These are phyloP conservation scores for Cairina moschata DNA, from an alignment of 2,113 vertebrate species.

Conservation along the genomic window DNA sequence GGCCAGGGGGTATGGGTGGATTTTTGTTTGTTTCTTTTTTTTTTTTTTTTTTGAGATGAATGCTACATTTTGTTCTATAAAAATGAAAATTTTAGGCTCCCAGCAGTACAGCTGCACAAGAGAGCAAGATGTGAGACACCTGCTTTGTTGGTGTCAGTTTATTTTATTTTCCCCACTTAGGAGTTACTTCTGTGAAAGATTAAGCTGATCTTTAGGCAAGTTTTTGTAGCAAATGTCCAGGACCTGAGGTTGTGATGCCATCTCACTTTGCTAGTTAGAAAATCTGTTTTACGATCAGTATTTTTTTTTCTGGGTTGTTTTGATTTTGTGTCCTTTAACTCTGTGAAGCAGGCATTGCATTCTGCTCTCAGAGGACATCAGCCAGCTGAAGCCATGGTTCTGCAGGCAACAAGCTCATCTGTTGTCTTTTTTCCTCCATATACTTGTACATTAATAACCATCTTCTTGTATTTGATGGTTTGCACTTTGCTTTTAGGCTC, in stretches of 20 bases:
- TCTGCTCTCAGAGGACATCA: neutral
- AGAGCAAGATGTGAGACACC: neutral
- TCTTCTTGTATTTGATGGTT: neutral
- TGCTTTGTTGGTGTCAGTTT: neutral
- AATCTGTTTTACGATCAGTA: neutral
- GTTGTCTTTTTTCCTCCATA: neutral
- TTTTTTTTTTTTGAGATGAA: neutral
- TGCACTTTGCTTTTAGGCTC: neutral
- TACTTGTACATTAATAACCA: neutral
- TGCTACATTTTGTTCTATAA: neutral
- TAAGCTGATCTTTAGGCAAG: neutral
- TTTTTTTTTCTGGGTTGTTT: neutral
- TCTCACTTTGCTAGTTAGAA: neutral
- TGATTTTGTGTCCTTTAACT: neutral
- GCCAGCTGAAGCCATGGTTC: neutral
- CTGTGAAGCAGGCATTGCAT: neutral
- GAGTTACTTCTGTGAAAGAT: neutral
- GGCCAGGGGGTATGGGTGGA: rapidly evolving
- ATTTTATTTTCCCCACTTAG: neutral
- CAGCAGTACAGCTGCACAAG: neutral
- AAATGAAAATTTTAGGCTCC: neutral
- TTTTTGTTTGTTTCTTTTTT: neutral
- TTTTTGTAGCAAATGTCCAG: neutral
- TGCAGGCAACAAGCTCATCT: neutral
- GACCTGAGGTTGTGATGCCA: neutral